These are phyloP conservation scores for Epizoanthus scotinus DNA, from an alignment of 92 coral and sea anemone genomes.

Conservation along the genomic window DNA sequence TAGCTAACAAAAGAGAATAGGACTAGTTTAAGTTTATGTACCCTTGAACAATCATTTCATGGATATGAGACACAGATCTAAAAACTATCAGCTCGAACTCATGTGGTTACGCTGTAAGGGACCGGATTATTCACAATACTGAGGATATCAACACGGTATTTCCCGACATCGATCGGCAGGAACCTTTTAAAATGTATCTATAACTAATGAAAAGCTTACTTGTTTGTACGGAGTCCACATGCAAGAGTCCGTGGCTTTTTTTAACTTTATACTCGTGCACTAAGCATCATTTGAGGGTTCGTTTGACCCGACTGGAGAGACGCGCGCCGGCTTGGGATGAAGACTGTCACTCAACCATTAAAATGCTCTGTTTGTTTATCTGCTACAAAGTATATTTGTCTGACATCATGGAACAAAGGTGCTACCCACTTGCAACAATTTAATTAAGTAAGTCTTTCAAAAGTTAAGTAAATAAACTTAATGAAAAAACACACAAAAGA, in stretches of 20 bases:
- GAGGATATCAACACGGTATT: conserved; percentile 18
- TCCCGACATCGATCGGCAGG: not conserved
- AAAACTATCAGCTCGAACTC: conserved; percentile 8
- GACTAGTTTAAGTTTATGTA: not conserved
- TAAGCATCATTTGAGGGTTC: conserved; percentile 3
- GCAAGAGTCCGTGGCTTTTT: not conserved
- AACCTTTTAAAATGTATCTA: not conserved
- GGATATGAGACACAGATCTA: conserved; percentile 7
- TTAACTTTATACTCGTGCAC: not conserved
- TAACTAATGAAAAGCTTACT: conserved; percentile 20
- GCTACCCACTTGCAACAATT: conserved; percentile 55
- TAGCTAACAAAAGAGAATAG: not conserved
- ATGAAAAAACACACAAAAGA: conserved; percentile 85
- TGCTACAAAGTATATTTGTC: conserved; percentile 32
- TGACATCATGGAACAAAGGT: conserved; percentile 34
- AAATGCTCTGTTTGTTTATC: conserved; percentile 39
- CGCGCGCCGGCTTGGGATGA: conserved; percentile 20
- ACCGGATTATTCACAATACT: conserved; percentile 12
- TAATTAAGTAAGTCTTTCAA: conserved; percentile 84
- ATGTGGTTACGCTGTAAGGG: conserved; percentile 13
- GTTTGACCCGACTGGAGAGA: not conserved
- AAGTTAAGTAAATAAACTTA: conserved; percentile 96
- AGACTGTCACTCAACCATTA: conserved; percentile 40
- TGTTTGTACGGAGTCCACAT: not conserved
- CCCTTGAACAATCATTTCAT: not conserved